Conservation (phyloP, 2,888 invertebrate genomes). For the Heliconius cydno region DNA sequence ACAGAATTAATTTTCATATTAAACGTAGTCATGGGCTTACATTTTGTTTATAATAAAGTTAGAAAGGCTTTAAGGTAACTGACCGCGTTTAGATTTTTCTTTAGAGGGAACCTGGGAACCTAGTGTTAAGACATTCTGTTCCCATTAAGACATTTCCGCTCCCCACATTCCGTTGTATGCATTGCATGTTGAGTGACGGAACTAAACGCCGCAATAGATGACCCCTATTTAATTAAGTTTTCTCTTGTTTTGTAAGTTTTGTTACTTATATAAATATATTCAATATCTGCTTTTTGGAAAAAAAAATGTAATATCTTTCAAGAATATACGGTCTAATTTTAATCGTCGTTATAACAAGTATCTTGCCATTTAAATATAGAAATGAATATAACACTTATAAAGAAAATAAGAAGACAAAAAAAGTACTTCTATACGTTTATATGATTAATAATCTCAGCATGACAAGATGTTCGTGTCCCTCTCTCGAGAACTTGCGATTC, state of each 20-base stretch:
- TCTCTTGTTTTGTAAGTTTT: not conserved
- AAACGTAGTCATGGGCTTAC: not conserved
- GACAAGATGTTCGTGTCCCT: conserved; percentile 74
- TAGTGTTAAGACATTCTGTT: too few relatives aligned
- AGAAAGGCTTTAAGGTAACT: not conserved
- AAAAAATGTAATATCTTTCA: too few relatives aligned
- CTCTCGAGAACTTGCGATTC: conserved; percentile 75
- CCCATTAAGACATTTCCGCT: too few relatives aligned
- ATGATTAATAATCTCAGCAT: conserved; percentile 74
- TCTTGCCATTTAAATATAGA: not conserved
- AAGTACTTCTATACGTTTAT: conserved; percentile 73
- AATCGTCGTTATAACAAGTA: not conserved
- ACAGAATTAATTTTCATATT: not conserved
- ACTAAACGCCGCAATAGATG: too few relatives aligned
- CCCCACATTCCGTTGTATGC: too few relatives aligned
- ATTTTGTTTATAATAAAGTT: not conserved
- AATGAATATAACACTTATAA: conserved; percentile 36
- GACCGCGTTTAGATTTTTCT: not conserved
- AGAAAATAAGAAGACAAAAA: conserved; percentile 59
- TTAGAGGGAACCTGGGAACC: too few relatives aligned
- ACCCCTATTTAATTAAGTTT: not conserved
- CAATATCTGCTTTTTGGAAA: too few relatives aligned
- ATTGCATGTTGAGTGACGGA: too few relatives aligned
- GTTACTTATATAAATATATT: too few relatives aligned
- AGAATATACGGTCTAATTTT: too few relatives aligned